Evolutionary conservation across 2,797 vertebrate genomes (phyloP).

Genomic region (Pangasius macronema): DNA sequence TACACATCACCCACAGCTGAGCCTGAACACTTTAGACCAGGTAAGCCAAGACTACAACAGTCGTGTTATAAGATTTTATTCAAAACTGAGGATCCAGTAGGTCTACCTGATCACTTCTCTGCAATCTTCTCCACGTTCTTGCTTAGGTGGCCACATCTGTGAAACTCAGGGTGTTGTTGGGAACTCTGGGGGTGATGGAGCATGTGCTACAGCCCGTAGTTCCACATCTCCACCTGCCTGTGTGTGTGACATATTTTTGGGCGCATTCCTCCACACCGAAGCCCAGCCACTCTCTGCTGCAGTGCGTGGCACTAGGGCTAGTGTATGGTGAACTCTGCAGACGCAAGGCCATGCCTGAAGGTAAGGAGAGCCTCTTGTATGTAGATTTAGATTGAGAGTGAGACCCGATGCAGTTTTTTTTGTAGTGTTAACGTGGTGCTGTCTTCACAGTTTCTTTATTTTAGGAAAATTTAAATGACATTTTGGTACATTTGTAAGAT

Average conservation of each 20-base stretch:
- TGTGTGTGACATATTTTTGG: slow-evolving; percentile 86
- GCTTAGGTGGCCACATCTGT: slow-evolving; percentile 70
- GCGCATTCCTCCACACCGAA: slow-evolving; percentile 69
- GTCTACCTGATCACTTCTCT: not conserved
- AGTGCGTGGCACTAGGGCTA: slow-evolving; percentile 84
- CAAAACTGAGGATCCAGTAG: not conserved
- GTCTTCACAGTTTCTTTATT: not conserved
- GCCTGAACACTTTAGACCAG: slow-evolving; percentile 76
- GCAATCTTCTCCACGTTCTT: not conserved
- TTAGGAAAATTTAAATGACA: not conserved
- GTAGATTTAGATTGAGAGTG: not conserved
- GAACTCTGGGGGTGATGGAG: slow-evolving; percentile 77
- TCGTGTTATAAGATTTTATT: not conserved
- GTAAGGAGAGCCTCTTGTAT: not conserved
- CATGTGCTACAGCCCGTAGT: slow-evolving; percentile 71
- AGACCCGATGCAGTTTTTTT: not conserved
- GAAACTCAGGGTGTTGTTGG: slow-evolving; percentile 76
- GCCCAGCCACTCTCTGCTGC: slow-evolving; percentile 74
- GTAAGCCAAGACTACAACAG: slow-evolving; percentile 66
- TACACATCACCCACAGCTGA: slow-evolving; percentile 55
- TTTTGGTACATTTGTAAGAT: not conserved
- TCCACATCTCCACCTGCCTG: slow-evolving; percentile 73
- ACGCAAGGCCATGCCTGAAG: slow-evolving; percentile 53
- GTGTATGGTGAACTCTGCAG: slow-evolving; percentile 80
- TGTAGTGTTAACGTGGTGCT: not conserved